Conservation (phyloP, 2,113 vertebrate genomes). For the Mesitornis unicolor region DNA sequence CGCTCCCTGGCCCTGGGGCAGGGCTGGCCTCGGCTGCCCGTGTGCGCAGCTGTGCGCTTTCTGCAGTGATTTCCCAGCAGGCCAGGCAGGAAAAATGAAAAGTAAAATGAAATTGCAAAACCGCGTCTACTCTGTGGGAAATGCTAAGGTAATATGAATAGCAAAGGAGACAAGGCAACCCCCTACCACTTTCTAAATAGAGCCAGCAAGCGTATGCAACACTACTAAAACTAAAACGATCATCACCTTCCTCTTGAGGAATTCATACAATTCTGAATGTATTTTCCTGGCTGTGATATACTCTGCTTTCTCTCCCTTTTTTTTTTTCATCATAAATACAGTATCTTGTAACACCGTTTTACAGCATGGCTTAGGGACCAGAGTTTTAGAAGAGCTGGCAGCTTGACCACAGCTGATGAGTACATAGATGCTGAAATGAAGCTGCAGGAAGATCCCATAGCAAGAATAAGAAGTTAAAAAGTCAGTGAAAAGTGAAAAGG, state of each 20-base stretch:
- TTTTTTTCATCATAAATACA: not conserved
- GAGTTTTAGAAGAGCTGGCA: not conserved
- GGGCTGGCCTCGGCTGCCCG: not conserved
- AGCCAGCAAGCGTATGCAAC: not conserved
- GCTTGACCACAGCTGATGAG: not conserved
- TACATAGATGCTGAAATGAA: not conserved
- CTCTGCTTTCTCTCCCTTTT: not conserved
- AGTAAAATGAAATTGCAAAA: not conserved
- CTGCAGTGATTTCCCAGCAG: constrained; percentile 28
- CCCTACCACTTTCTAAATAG: constrained; percentile 50
- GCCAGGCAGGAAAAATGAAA: not conserved
- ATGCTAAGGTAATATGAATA: constrained; percentile 30
- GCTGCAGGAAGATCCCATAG: rapidly evolving
- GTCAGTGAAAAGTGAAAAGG: not conserved
- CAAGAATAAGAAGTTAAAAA: not conserved
- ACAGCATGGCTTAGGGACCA: not conserved
- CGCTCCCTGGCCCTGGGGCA: rapidly evolving
- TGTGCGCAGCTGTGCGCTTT: not conserved
- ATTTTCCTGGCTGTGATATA: not conserved
- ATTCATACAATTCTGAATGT: not conserved
- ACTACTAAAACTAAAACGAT: not conserved
- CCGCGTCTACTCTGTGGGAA: not conserved
- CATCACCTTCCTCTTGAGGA: not conserved
- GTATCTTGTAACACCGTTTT: not conserved
- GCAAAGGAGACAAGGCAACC: not conserved